Conservation (phyloP, 2,113 vertebrate genomes). For the Xenus cinereus region DNA sequence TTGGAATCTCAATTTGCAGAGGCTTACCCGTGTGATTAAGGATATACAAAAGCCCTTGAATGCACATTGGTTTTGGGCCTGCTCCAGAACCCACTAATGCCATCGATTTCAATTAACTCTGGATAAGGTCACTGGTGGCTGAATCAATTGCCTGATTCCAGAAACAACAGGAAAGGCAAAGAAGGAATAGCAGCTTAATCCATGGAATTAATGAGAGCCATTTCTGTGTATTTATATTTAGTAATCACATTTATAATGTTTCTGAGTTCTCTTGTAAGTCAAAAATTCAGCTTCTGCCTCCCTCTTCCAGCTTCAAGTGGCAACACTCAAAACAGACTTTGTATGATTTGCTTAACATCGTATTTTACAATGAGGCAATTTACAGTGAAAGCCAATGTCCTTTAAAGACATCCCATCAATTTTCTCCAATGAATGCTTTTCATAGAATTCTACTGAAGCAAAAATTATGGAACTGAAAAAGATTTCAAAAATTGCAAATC, state of each 20-base stretch:
- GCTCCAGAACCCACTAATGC: conserved; percentile 18
- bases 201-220: not conserved
- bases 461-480: not conserved
- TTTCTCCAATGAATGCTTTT: conserved; percentile 34
- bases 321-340: not conserved
- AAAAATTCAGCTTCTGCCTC: not conserved
- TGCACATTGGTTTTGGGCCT: not conserved
- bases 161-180: conserved; percentile 8
- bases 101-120: conserved; percentile 43
- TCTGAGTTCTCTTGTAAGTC: not conserved
- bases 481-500: conserved; percentile 39
- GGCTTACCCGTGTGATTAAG: not conserved
- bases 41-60: not conserved
- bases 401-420: conserved; percentile 38
- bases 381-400: not conserved
- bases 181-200: not conserved
- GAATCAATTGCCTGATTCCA: conserved; percentile 15
- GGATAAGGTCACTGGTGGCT: conserved; percentile 13
- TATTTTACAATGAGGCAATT: conserved; percentile 2
- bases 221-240: not conserved
- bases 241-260: not conserved
- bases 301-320: not conserved
- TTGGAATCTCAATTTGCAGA: not conserved
- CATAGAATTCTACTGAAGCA: conserved; percentile 29
- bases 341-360: not conserved